These are phyloP conservation scores for Otus scops DNA, from an alignment of 2,797 vertebrate species.

Conservation along the genomic window DNA sequence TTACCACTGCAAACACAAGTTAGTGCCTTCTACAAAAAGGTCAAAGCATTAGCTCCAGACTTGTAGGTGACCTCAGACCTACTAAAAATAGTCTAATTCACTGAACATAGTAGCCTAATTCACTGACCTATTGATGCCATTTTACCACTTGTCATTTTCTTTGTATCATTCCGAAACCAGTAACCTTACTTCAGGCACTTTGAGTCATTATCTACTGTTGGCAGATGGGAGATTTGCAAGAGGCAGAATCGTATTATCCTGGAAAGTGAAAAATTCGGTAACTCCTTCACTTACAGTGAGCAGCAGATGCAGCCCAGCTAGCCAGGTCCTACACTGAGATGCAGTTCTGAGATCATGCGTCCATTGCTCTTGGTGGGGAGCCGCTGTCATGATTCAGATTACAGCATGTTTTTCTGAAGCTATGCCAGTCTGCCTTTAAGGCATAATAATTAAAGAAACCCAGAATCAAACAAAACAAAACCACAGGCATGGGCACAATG, in stretches of 20 bases:
- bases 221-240: neutral
- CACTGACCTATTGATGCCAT: neutral
- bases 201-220: neutral
- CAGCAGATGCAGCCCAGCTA: neutral
- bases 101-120: conserved; percentile 10
- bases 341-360: neutral
- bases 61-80: conserved; percentile 43
- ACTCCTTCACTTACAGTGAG: neutral
- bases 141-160: neutral
- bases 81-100: conserved; percentile 41
- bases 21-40: conserved; percentile 27
- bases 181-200: neutral
- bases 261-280: neutral
- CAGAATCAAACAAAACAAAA: neutral
- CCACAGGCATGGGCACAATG: neutral
- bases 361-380: neutral
- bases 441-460: neutral
- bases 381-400: neutral
- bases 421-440: neutral
- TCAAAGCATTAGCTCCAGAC: conserved; percentile 25
- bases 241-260: neutral
- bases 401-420: neutral
- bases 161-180: neutral
- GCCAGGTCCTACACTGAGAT: neutral
- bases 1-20: conserved; percentile 23